Evolutionary conservation across 2,797 vertebrate species (phyloP), one percentile per base, ranked within the genome.

Genomic region (Bufotes viridis): DNA sequence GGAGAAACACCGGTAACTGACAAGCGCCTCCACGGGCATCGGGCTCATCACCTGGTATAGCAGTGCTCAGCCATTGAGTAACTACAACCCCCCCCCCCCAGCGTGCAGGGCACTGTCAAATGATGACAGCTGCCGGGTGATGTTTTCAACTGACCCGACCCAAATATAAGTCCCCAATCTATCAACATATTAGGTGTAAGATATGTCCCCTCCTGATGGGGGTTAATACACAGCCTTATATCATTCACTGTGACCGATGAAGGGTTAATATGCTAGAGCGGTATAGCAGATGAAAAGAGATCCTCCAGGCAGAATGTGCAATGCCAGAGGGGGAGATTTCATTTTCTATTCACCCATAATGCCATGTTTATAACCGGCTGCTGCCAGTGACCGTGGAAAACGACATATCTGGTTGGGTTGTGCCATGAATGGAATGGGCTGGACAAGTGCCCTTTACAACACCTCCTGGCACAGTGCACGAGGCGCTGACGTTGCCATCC

Each of bases 1-100:
- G 84, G 90, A 13, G 76, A 87, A 90, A 61, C 58, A 75, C 10
- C 3, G 6, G 72, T 53, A n/a, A 75, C 42, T 14, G 22, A 76
- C 42, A 49, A 5, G 72, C 22, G 2, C 26, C 18, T 34, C 26
- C 7, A 34, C 34, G 29, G 13, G 17, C 17, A 29, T 70, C 0
- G 6, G 26, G 67, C 11, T 67, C 8, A n/a, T 63, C 63, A 67
- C 9, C 63, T 24, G 8, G n/a, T n/a, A 24, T 67, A 67, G 63
- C 63, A 10, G 13, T 17, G 58, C 15, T 60, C 53, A 55, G 13
- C 9, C 1, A 6, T 11, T 55, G 53, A 14, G 53, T 4, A 11
- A 55, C 53, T 55, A 55, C 53, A 12, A 55, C 53, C 13, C 10
- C 12, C 57, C 34, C 34, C 34, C 29, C 29, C 29, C 29, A 34